These are phyloP conservation scores for Lobophora halterata DNA, from an alignment of 2,888 invertebrate species.

Conservation along the genomic window DNA sequence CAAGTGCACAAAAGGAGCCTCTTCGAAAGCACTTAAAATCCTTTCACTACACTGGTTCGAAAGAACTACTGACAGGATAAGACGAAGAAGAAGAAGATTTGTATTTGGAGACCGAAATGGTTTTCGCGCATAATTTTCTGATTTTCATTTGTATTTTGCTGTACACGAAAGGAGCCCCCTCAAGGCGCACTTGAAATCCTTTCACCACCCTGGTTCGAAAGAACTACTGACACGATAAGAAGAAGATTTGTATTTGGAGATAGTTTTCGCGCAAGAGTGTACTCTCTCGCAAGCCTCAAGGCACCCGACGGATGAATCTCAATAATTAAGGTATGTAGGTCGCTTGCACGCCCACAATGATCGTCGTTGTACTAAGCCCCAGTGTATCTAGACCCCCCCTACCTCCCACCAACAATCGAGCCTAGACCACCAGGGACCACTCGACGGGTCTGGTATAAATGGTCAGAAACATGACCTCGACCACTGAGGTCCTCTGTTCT, in stretches of 20 bases:
- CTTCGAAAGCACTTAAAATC: no score
- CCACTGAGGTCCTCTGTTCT: slow-evolving; percentile 58
- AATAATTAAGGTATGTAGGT: slow-evolving; percentile 77
- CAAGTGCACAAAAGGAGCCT: no score
- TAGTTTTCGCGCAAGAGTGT: slow-evolving; percentile 47
- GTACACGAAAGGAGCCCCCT: no score
- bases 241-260: not conserved
- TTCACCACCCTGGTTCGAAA: no score
- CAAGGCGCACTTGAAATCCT: no score
- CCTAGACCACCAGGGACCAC: slow-evolving; percentile 35
- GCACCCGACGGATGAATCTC: slow-evolving; percentile 74
- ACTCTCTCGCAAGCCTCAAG: slow-evolving; percentile 57
- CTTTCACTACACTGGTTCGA: no score
- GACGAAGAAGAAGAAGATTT: no score
- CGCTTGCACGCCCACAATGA: slow-evolving; percentile 70
- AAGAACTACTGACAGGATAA: no score
- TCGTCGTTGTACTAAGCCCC: slow-evolving; percentile 53
- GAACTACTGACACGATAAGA: no score
- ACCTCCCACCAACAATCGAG: slow-evolving; percentile 50
- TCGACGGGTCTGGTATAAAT: slow-evolving; percentile 42
- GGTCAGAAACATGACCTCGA: slow-evolving; percentile 55
- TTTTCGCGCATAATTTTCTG: no score
- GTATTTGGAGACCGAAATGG: no score
- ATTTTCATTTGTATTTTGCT: no score
- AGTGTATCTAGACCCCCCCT: slow-evolving; percentile 44